Base-by-base conservation (phyloP, 2,888 invertebrate species). In the Nemapogon koenigi region DNA sequence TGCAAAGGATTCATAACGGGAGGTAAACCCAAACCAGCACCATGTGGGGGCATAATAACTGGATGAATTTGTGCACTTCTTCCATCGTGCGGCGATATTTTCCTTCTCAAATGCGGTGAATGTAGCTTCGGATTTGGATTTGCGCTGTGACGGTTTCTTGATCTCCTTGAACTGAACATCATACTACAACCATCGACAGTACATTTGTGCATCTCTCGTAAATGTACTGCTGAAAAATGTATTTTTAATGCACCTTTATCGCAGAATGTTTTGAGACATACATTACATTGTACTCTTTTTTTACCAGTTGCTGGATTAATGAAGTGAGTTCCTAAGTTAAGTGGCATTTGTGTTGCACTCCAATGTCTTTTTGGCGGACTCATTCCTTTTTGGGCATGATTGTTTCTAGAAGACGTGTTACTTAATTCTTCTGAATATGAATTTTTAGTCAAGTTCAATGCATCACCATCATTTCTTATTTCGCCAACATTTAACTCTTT, bases 181-280 rank as follows among this genome's bases (percentile, higher is more conserved):
- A 97, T 97, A 63, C 94, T 97, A 72, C 98, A 98, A 1, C 97
- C 97, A 61, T 94, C 94, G 1, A 99, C 97, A 0, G 98, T 97
- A 63, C 99, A 99, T 71, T 95, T 95, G 71, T 99, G 99, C 98
- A 99, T 99, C 80, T 99, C 99, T 27, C 97, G 87, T 42, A 98
- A 75, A 63, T 99, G 99, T 7, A 99, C 99, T 0, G 99, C 99
- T 36, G 97, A 97, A 62, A 97, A 98, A 66, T 99, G 99, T 4
- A 99, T 99, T 76, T 99, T 99, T 16, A 99, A 82, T 1, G 99
- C 99, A 43, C 98, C 99, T 79, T 99, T 99, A 81, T 99, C 99
- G 82, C 99, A 99, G 78, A 99, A 99, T 11, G 98, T 98, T 78
- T 99, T 99, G 43, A 97, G 80, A 63, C 99, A 99, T 28, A 97